Evolutionary conservation across 2,888 invertebrate genomes (phyloP).

Genomic region (Pandemis heparana): DNA sequence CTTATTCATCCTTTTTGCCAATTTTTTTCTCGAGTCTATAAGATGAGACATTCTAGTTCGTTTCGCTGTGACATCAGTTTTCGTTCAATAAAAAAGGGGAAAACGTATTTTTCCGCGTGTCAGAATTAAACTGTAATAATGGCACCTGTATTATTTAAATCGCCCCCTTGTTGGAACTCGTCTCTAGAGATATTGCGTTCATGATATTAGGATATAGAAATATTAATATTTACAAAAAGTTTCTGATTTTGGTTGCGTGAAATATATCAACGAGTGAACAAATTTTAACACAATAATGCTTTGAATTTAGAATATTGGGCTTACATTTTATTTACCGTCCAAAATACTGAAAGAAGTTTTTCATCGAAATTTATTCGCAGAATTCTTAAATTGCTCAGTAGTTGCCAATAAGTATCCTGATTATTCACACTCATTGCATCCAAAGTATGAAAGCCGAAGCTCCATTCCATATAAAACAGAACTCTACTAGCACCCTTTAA

Average conservation of each 20-base stretch:
- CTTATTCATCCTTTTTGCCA: no score
- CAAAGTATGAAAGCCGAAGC: background rate
- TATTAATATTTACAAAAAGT: background rate
- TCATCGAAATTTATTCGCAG: background rate
- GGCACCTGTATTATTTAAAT: constrained; percentile 39
- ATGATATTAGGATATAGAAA: background rate
- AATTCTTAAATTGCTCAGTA: constrained; percentile 52
- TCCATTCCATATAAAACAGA: constrained; percentile 37
- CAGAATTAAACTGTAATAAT: constrained; percentile 21
- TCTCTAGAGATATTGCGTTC: constrained; percentile 57
- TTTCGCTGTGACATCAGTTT: background rate
- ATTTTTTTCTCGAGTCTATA: background rate
- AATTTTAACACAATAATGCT: background rate
- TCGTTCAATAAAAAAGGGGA: constrained; percentile 17
- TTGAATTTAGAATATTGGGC: background rate
- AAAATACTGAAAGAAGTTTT: constrained; percentile 44
- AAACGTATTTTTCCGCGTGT: constrained; percentile 3
- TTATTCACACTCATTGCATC: constrained; percentile 62
- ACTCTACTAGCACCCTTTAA: constrained; percentile 41
- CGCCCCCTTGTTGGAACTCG: constrained; percentile 47
- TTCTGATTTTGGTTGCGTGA: background rate
- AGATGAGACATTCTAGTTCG: background rate
- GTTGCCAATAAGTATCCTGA: constrained; percentile 68
- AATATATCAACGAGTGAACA: background rate
- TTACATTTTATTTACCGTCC: background rate